Base-by-base conservation (phyloP, 2,113 vertebrate species). In the Mastomys coucha region DNA sequence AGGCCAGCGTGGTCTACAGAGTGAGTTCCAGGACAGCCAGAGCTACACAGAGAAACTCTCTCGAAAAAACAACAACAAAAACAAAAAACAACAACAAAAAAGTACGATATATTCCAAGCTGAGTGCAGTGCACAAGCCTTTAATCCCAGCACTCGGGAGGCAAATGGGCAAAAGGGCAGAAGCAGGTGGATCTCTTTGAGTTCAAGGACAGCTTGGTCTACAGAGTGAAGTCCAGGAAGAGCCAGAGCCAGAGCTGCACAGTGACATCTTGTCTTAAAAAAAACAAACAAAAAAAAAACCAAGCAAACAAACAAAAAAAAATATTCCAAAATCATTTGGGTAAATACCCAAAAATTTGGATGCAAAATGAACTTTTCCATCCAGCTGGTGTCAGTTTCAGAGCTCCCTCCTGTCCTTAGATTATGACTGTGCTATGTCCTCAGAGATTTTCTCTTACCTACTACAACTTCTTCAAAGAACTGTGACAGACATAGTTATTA, bases 401-500 rank as follows among this genome's bases (percentile, higher is more conserved):
- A 75, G n/a, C n/a, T n/a, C n/a, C 4, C 31, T 81, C 13, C 22
- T 77, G 51, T 13, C 9, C 5, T 53, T 88, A 24, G 70, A 3
- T 81, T 85, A 86, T 53, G 19, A 67, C 8, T 92, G 5, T 72
- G 53, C 95, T 88, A 91, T 39, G 31, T 80, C 22, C n/a, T 95
- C 49, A 77, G 2, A 92, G 31, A 22, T 60, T 91, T 39, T 31
- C 8, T 94, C 75, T 92, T 16, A 92, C 26, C 58, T 60, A 10
- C 88, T 92, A 13, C 86, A 90, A 75, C 75, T 42, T 82, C 51
- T 51, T 91, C 53, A 45, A 89, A 95, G 45, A 90, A 91, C n/a
- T 84, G 58, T 45, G 22, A 20, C 67, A 53, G 56, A 7, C 20
- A 72, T 7, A 17, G 69, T 36, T 72, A 53, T 24, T 81, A 76